These are phyloP conservation scores for Nebria brevicollis DNA, from an alignment of 2,888 invertebrate species.

Conservation along the genomic window DNA sequence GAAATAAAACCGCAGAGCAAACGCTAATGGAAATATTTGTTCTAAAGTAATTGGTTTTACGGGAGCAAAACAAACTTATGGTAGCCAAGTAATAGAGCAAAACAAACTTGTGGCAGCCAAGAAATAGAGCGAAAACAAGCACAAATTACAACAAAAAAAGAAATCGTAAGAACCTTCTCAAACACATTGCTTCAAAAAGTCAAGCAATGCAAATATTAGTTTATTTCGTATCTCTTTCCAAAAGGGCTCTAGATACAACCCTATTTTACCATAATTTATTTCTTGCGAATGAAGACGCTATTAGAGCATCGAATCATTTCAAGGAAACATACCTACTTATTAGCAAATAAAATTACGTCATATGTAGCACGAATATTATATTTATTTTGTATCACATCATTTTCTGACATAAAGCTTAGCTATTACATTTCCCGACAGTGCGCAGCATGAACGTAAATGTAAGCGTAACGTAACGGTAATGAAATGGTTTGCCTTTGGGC, in stretches of 20 bases:
- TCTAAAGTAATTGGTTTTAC: conserved; percentile 25
- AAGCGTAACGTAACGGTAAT: conserved; percentile 1
- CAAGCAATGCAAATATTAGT: conserved; percentile 1
- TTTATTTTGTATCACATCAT: not conserved
- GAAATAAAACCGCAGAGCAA: conserved; percentile 12
- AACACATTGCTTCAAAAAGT: not conserved
- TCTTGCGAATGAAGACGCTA: not conserved
- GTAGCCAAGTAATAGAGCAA: not conserved
- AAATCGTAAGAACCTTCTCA: not conserved
- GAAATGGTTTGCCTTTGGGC: conserved; percentile 22
- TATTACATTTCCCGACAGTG: not conserved
- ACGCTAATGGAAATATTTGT: conserved; percentile 29
- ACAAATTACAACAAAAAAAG: not conserved
- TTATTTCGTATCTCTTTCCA: not conserved
- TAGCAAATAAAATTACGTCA: not conserved
- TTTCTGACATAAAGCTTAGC: not conserved
- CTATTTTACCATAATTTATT: not conserved
- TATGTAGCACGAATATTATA: not conserved
- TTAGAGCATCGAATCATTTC: not conserved
- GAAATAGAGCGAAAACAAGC: not conserved
- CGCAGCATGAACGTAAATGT: not conserved
- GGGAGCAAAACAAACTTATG: not conserved
- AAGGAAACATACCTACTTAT: not conserved
- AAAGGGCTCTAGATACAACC: not conserved
- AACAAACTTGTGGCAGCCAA: not conserved